Conservation (phyloP, 2,797 vertebrate species). For the Syndactyla subalaris region DNA sequence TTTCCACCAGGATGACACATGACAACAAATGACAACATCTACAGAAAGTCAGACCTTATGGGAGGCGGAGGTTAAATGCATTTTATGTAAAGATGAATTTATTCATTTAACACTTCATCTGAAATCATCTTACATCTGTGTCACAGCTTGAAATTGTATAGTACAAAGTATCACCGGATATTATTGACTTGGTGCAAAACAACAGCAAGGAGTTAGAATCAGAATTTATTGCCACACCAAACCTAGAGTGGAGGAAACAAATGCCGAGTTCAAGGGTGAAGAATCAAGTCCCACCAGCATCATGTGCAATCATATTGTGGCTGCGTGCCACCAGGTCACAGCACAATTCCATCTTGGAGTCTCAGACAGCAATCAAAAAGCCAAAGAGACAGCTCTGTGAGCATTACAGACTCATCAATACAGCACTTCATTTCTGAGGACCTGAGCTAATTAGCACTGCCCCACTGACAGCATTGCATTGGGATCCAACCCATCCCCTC, state of each 20-base stretch:
- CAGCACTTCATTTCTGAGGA: neutral
- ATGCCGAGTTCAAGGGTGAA: neutral
- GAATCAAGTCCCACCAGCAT: neutral
- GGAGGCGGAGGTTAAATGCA: neutral
- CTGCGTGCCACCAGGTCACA: neutral
- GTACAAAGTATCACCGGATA: neutral
- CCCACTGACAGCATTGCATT: neutral
- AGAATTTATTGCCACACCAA: neutral
- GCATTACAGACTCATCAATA: neutral
- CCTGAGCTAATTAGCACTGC: neutral
- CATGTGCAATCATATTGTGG: neutral
- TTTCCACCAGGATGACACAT: neutral
- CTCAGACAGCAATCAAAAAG: neutral
- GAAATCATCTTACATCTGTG: neutral
- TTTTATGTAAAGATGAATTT: neutral
- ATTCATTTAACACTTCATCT: neutral
- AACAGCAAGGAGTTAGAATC: neutral
- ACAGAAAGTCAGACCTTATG: neutral
- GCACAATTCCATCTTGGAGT: neutral
- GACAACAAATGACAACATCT: constrained; percentile 6
- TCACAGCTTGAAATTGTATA: neutral
- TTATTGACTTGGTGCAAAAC: neutral
- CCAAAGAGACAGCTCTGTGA: neutral
- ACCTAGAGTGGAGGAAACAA: neutral
- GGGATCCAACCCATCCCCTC: neutral